These are phyloP conservation scores for Triplophysa tibetana DNA, from an alignment of 2,113 vertebrate species.

Conservation along the genomic window DNA sequence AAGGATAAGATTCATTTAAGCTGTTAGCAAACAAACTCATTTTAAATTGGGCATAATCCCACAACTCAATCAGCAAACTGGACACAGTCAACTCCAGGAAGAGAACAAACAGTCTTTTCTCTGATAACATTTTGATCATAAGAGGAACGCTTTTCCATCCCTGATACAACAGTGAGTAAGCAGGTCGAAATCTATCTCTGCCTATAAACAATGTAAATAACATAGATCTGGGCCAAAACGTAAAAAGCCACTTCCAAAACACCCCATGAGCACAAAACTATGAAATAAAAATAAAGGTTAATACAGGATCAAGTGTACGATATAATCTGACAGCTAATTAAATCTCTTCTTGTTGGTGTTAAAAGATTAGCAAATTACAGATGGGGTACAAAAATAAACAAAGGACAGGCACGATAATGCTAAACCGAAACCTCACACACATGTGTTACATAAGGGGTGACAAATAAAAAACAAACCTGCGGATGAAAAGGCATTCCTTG, in stretches of 20 bases:
- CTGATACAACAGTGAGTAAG: not conserved
- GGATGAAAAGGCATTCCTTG: not conserved
- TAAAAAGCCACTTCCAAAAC: not conserved
- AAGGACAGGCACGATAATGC: not conserved
- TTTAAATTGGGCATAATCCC: not conserved
- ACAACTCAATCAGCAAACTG: not conserved
- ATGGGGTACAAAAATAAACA: not conserved
- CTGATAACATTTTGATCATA: not conserved
- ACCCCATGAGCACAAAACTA: not conserved
- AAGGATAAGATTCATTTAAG: not conserved
- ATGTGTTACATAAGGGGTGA: not conserved
- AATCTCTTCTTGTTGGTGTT: not conserved
- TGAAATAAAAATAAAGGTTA: not conserved
- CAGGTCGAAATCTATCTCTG: not conserved
- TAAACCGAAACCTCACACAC: not conserved
- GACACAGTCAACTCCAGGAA: not conserved
- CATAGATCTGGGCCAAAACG: not conserved
- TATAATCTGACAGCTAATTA: not conserved
- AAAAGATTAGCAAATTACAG: not conserved
- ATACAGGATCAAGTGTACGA: conserved; percentile 4
- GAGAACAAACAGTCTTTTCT: not conserved
- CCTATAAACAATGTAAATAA: conserved; percentile 16
- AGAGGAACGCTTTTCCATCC: not conserved
- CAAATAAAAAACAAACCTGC: not conserved
- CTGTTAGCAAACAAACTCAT: conserved; percentile 1